Evolutionary conservation across 2,113 vertebrate species (phyloP).

Genomic region (Odontesthes bonariensis): DNA sequence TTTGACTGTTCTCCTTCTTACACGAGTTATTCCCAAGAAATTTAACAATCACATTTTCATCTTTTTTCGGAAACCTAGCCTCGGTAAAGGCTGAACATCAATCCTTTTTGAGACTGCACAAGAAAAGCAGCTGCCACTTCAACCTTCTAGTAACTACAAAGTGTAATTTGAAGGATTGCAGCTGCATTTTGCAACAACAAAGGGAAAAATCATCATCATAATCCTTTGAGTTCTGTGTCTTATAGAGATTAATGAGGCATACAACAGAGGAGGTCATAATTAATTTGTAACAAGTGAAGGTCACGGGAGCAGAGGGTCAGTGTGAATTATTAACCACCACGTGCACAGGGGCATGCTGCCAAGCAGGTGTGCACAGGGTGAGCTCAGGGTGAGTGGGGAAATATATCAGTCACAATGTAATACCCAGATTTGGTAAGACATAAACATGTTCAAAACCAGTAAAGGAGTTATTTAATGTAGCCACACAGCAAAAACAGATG

Average conservation of each 20-base stretch:
- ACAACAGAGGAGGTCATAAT: conserved; percentile 62
- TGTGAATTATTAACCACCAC: conserved; percentile 73
- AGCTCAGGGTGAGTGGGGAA: conserved; percentile 61
- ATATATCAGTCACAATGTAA: conserved; percentile 47
- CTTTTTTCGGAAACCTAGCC: conserved; percentile 15
- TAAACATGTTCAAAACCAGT: neutral
- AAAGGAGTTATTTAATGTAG: neutral
- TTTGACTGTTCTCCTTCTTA: conserved; percentile 4
- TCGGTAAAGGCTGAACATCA: conserved; percentile 29
- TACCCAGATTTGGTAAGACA: conserved; percentile 1
- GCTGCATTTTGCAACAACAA: conserved; percentile 21
- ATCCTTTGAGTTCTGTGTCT: conserved; percentile 38
- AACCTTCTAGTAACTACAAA: conserved; percentile 37
- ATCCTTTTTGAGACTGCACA: conserved; percentile 12
- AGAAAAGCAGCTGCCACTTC: conserved; percentile 5
- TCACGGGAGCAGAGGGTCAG: conserved; percentile 70
- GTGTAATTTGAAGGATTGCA: conserved; percentile 12
- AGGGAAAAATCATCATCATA: conserved; percentile 41
- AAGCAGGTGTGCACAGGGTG: conserved; percentile 60
- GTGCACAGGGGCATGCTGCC: conserved; percentile 39
- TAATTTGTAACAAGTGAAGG: conserved; percentile 72
- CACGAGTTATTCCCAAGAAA: conserved; percentile 14
- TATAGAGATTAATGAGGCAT: conserved; percentile 56
- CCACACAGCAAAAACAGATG: neutral
- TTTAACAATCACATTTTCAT: conserved; percentile 8